Base-by-base conservation (phyloP, 2,888 invertebrate species). In the Bombylius major region DNA sequence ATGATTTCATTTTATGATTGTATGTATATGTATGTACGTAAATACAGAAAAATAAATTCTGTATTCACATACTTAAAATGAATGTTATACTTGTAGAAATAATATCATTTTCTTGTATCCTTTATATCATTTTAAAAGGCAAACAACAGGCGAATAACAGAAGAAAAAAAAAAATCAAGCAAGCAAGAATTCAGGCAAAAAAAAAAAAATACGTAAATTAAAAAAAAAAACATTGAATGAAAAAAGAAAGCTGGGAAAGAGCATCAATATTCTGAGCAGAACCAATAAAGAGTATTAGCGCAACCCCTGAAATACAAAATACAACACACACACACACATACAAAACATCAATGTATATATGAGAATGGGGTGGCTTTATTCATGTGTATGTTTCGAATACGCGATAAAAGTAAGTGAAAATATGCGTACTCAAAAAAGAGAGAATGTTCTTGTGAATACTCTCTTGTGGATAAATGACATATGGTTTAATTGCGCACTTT, bases 281-380 rank as follows among this genome's bases (percentile, higher is more conserved):
- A 46, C 56, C 53, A 56, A 52, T 55, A 55, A 55, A 46, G 32
- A 55, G 14, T 33, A 39, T 48, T 23, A 53, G 50, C 39, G 36
- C 50, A 53, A 31, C 50, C 50, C 52, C 50, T 53, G 36, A 44
- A 51, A 42, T n/a, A 42, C 5, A 42, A 4, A 42, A 11, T 42
- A 4, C 12, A 12, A 36, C 11, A 42, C 32, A 54, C 54, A 36
- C 14, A 49, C 44, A 49, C 31, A 14, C 11, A 39, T 23, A 39
- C 44, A 32, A 36, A 36, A 36, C 31, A 11, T 23, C 23, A 23
- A 23, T 23, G 3, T 23, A 3, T 23, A 23, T 23, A 23, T 23
- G 23, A 23, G 50, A 54, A 54, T 44, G 45, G 42, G 44, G 33
- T n/a, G 33, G 50, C 45, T 50, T 50, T 11, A 42, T 42, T 23